Base-by-base conservation (phyloP, 1,140 invertebrate species). In the Campoletis sonorensis region DNA sequence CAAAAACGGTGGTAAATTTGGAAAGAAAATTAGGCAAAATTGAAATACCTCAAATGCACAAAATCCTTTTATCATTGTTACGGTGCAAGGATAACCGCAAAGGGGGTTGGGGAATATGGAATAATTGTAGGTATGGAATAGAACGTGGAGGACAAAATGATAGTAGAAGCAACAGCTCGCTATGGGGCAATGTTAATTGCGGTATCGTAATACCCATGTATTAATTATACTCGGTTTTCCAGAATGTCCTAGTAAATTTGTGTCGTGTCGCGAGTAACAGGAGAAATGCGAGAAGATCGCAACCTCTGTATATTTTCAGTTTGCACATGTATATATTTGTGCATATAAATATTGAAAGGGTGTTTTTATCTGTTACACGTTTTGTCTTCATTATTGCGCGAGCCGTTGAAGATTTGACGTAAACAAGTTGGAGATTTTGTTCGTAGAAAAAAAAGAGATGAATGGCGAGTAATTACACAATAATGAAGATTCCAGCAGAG, bases 111-210 rank as follows among this genome's bases (percentile, higher is more conserved):
- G 40, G 11, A 45, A 11, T 13, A 13, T 21, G 54, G 54, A 4
- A 54, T 54, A 54, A 54, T 33, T 33, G 30, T 33, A 33, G 49
- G 13, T n/a, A 13, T n/a, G 49, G 18, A 16, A 54, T 54, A 54
- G 13, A 54, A 10, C 54, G 54, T 33, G 10, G 54, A 15, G n/a
- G 23, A 27, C 1, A 27, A 10, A 64, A 26, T 4, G 4, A 26
- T 64, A 64, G 54, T 64, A 27, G 61, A 23, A 64, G n/a, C 11
- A 16, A 23, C 4, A 13, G 61, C 61, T 8, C 21, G 61, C n/a
- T 27, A 64, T 64, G 61, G 33, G 30, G 30, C 70, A 72, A 61
- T 73, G 27, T 71, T 78, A 51, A 78, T 83, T 83, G 33, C 79
- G 61, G 61, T 64, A 64, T 64, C 61, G 61, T 64, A 64, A 64